These are phyloP conservation scores for Falcunculus frontatus DNA, from an alignment of 2,113 vertebrate species.

Conservation along the genomic window DNA sequence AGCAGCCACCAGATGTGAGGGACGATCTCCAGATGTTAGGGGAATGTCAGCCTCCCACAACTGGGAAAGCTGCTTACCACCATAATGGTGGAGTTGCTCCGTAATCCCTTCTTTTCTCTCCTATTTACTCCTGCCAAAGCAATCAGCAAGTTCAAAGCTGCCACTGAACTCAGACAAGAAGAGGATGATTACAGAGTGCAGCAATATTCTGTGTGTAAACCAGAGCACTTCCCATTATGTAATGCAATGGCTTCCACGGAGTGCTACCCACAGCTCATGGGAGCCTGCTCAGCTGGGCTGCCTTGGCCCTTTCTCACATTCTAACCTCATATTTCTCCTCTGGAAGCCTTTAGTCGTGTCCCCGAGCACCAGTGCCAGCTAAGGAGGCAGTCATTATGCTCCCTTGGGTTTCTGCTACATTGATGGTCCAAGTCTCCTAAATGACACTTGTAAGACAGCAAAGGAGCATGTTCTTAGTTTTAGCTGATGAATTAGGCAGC, in stretches of 20 bases:
- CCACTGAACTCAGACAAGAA: neutral
- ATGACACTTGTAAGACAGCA: neutral
- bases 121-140: neutral
- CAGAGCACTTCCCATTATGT: slow-evolving; percentile 10
- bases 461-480: neutral
- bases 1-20: neutral
- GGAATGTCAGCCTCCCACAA: neutral
- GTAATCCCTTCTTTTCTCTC: neutral
- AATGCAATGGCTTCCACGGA: neutral
- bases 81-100: neutral
- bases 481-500: neutral
- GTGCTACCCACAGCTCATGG: neutral
- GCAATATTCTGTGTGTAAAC: neutral
- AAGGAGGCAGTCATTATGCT: neutral
- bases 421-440: neutral
- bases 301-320: neutral
- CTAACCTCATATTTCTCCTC: neutral
- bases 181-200: neutral
- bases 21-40: neutral
- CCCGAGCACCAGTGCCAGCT: neutral
- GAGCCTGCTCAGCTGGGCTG: neutral
- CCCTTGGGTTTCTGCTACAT: neutral
- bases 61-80: neutral
- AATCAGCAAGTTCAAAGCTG: slow-evolving; percentile 22
- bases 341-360: neutral